Conservation (phyloP, 2,888 invertebrate genomes). For the Ophioninae sp. region DNA sequence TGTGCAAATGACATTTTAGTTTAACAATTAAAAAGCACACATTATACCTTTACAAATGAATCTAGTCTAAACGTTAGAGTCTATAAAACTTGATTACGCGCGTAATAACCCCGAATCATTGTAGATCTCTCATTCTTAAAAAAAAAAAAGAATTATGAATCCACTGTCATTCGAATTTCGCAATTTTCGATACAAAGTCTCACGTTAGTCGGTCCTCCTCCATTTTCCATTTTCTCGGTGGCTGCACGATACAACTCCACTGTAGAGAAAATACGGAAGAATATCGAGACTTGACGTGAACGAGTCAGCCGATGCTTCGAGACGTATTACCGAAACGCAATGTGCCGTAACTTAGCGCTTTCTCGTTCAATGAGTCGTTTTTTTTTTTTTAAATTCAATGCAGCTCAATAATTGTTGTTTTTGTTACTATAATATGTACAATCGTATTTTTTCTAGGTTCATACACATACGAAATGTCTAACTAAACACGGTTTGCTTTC, state of each 20-base stretch:
- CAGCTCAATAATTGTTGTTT: conserved; percentile 17
- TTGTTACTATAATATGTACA: conserved; percentile 58
- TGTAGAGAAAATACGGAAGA: conserved; percentile 5
- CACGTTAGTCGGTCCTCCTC: conserved; percentile 18
- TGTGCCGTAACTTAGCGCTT: conserved; percentile 23
- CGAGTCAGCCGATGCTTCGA: conserved; percentile 9
- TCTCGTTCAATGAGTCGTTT: conserved; percentile 12
- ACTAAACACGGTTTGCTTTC: conserved; percentile 66
- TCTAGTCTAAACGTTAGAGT: conserved; percentile 68
- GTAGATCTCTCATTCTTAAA: background rate
- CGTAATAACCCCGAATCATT: conserved; percentile 53
- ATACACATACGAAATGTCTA: conserved; percentile 69
- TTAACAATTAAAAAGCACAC: conserved; percentile 69
- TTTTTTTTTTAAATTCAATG: background rate
- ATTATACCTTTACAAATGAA: conserved; percentile 69
- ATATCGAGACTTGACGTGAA: conserved; percentile 4
- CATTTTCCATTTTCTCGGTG: background rate
- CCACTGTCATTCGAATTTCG: background rate
- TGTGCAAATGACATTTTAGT: conserved; percentile 64
- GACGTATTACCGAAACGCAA: conserved; percentile 21
- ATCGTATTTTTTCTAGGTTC: conserved; percentile 62
- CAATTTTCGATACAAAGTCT: conserved; percentile 1
- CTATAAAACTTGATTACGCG: conserved; percentile 72
- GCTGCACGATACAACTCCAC: background rate
- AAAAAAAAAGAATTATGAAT: conserved; percentile 6